Percentiles rank a stretch among this genome's conserved stretches.
Evolutionary conservation across 2,797 vertebrate species (phyloP).

Genomic region (Notolabrus celidotus): DNA sequence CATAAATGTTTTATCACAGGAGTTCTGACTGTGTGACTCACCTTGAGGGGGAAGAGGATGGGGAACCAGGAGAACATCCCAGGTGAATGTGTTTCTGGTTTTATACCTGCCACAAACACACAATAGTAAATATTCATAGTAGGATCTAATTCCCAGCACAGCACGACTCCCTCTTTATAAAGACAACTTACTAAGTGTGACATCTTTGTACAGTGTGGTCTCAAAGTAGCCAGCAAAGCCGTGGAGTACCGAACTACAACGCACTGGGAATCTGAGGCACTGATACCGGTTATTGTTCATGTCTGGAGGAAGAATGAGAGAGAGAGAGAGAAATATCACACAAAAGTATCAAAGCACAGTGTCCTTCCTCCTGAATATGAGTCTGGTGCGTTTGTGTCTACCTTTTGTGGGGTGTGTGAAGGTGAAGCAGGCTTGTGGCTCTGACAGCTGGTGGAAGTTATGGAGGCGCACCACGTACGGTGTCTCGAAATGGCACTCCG

Average conservation of each 20-base stretch:
- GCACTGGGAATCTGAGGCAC: constrained; percentile 88
- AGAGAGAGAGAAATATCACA: neutral
- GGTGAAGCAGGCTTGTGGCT: constrained; percentile 92
- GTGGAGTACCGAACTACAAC: constrained; percentile 92
- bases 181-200: constrained; percentile 90
- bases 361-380: neutral
- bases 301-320: constrained; percentile 76
- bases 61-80: constrained; percentile 99
- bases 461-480: constrained; percentile 95
- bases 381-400: constrained; percentile 16
- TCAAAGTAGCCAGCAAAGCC: constrained; percentile 96
- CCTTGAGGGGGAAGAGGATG: constrained; percentile 95
- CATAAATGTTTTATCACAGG: too few relatives aligned
- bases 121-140: neutral
- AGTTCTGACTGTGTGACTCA: too few relatives aligned
- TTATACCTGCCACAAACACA: constrained; percentile 87
- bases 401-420: constrained; percentile 90
- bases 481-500: constrained; percentile 95
- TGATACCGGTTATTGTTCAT: constrained; percentile 94
- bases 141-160: neutral
- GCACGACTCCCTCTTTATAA: neutral
- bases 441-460: constrained; percentile 94
- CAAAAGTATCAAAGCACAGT: neutral
- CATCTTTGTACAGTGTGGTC: constrained; percentile 91
- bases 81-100: constrained; percentile 93